Percentiles rank a stretch among this genome's conserved stretches.
These are phyloP conservation scores for Chiroxiphia lanceolata DNA, from an alignment of 2,797 vertebrate species.

Conservation along the genomic window DNA sequence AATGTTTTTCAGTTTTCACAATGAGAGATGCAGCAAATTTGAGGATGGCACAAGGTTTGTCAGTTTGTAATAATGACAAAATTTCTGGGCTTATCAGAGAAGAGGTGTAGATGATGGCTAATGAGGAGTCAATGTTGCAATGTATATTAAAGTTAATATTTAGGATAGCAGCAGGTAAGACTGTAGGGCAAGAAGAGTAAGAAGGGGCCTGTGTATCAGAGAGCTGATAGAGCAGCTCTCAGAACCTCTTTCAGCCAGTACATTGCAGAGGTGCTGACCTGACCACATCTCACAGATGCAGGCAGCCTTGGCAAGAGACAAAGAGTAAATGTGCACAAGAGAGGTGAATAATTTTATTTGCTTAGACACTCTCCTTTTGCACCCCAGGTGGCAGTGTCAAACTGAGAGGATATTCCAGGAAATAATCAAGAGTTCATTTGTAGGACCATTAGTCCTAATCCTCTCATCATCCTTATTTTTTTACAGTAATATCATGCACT, in stretches of 20 bases:
- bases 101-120: neutral
- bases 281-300: neutral
- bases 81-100: neutral
- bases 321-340: neutral
- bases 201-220: neutral
- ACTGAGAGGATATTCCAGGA: constrained; percentile 14
- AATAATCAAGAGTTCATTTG: neutral
- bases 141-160: neutral
- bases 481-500: neutral
- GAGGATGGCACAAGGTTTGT: neutral
- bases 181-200: neutral
- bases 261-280: neutral
- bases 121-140: neutral
- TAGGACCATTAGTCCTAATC: constrained; percentile 17
- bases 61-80: neutral
- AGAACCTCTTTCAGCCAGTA: neutral
- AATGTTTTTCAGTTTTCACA: neutral
- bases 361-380: neutral
- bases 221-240: neutral
- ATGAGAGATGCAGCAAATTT: neutral
- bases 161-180: neutral
- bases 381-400: neutral
- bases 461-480: neutral
- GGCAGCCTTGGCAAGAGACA: neutral
- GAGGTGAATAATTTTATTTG: neutral